Conservation (phyloP, 64 coral and sea anemone species). For the Montipora cactus region DNA sequence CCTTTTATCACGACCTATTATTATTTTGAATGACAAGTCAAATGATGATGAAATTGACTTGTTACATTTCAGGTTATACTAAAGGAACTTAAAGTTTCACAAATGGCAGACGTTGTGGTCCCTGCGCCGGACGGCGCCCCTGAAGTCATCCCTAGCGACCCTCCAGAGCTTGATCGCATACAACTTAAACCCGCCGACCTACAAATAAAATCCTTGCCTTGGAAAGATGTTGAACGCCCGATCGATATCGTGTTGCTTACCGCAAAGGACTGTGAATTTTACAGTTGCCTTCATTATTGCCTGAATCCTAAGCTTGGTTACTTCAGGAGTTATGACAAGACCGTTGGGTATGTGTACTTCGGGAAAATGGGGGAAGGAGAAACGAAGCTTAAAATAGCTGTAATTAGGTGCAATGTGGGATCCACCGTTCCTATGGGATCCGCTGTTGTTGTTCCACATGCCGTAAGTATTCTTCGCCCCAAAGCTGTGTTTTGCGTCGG, state of each 20-base stretch:
- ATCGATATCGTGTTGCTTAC: conserved; percentile 17
- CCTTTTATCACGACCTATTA: no score
- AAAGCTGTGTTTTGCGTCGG: conserved; percentile 20
- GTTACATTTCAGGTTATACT: no score
- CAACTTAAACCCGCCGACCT: neutral
- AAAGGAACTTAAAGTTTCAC: no score
- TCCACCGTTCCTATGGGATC: neutral
- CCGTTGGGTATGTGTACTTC: neutral
- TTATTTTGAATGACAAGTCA: no score
- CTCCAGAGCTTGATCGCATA: neutral
- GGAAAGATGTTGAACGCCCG: neutral
- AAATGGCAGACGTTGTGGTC: no score
- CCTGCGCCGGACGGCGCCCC: no score
- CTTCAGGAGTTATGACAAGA: neutral
- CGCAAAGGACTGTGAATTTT: neutral
- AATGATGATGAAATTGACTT: no score
- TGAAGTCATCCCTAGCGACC: neutral
- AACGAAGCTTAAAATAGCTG: conserved; percentile 5
- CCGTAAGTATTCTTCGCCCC: neutral
- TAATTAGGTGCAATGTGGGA: neutral
- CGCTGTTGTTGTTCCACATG: neutral
- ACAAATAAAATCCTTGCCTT: neutral
- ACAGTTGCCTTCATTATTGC: neutral
- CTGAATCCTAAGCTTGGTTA: neutral
- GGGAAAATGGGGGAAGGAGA: neutral